These are phyloP conservation scores for Achatina immaculata DNA, from an alignment of 1,140 invertebrate species.

Conservation along the genomic window DNA sequence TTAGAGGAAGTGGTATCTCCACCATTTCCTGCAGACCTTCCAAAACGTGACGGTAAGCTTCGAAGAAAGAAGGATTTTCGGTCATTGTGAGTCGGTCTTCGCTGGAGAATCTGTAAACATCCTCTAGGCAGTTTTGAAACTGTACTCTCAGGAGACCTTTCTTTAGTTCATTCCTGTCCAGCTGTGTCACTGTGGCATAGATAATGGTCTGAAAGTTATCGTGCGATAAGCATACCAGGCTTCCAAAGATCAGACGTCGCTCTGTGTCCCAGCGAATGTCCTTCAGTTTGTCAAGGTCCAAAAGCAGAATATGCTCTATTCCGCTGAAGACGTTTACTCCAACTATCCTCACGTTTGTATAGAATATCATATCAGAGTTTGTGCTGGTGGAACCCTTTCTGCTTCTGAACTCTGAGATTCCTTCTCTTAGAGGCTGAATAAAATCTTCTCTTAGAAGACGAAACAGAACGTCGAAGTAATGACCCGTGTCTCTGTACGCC, in stretches of 20 bases:
- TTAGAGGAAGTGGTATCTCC: constrained; percentile 60
- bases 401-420: constrained; percentile 59
- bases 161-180: constrained; percentile 68
- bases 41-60: constrained; percentile 72
- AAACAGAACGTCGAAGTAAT: constrained; percentile 86
- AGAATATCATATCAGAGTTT: constrained; percentile 34
- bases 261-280: constrained; percentile 65
- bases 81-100: constrained; percentile 60
- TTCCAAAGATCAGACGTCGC: constrained; percentile 79
- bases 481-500: constrained; percentile 73
- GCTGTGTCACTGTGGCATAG: constrained; percentile 78
- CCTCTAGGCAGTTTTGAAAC: constrained; percentile 57
- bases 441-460: constrained; percentile 82
- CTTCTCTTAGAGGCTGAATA: constrained; percentile 67
- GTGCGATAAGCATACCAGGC: constrained; percentile 79
- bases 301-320: constrained; percentile 52
- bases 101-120: constrained; percentile 1
- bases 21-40: constrained; percentile 65
- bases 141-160: constrained; percentile 51
- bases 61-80: constrained; percentile 73
- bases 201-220: constrained; percentile 79
- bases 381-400: background rate
- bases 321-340: constrained; percentile 28
- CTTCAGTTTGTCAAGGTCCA: constrained; percentile 55
- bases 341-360: constrained; percentile 52